These are phyloP conservation scores for Mesembrinibis cayennensis DNA, from an alignment of 2,113 vertebrate species.

Conservation along the genomic window DNA sequence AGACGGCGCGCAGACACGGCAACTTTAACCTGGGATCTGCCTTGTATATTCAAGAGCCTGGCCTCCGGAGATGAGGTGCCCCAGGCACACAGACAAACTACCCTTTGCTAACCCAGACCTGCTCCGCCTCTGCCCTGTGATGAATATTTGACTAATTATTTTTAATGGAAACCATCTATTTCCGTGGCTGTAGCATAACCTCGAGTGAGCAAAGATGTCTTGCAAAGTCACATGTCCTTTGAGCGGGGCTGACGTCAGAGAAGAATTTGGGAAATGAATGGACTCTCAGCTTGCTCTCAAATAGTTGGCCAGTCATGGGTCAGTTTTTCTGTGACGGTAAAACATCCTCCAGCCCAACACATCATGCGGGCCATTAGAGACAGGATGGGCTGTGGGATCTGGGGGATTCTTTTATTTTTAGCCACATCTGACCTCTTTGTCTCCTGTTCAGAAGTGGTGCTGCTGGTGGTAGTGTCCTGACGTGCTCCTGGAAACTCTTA, in stretches of 20 bases:
- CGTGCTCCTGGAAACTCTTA: background rate
- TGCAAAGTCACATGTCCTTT: background rate
- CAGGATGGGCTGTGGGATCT: background rate
- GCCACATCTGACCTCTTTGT: background rate
- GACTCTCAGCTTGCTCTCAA: background rate
- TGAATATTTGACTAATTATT: slow-evolving; percentile 23
- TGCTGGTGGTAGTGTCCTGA: background rate
- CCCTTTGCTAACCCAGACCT: background rate
- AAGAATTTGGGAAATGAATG: slow-evolving; percentile 34
- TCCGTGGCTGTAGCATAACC: background rate
- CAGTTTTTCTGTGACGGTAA: background rate
- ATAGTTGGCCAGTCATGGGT: background rate
- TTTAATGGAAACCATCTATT: background rate
- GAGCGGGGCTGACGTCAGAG: background rate
- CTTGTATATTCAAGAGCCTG: background rate
- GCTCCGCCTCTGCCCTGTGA: background rate
- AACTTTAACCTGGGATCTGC: background rate
- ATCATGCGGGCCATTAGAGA: background rate
- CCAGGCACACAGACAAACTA: background rate
- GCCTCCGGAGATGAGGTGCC: background rate
- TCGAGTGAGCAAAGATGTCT: background rate
- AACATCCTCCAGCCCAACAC: background rate
- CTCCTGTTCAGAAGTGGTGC: background rate
- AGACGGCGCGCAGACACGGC: background rate
- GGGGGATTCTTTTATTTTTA: slow-evolving; percentile 20